Evolutionary conservation across 2,888 invertebrate species (phyloP).

Genomic region (Philaethria dido): DNA sequence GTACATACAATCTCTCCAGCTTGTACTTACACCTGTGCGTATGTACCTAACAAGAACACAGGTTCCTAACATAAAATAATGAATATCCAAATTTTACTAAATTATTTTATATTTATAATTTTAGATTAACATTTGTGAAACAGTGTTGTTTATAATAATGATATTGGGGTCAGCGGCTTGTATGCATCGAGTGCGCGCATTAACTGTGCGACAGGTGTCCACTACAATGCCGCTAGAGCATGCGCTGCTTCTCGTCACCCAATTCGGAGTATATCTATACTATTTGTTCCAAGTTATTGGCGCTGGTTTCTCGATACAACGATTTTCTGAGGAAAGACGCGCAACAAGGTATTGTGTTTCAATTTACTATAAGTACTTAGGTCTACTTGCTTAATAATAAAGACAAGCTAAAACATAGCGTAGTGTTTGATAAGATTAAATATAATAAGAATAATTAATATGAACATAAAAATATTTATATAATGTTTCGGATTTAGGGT

Average conservation of each 20-base stretch:
- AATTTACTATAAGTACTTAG: neutral
- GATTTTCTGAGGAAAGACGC: constrained; percentile 64
- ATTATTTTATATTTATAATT: constrained; percentile 46
- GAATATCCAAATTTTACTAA: too few relatives aligned
- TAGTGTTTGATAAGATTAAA: neutral
- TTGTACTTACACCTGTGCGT: too few relatives aligned
- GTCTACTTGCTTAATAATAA: too few relatives aligned
- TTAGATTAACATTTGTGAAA: constrained; percentile 84
- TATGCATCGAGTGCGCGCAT: constrained; percentile 69
- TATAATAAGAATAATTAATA: neutral
- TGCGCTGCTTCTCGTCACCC: constrained; percentile 89
- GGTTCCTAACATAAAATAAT: too few relatives aligned
- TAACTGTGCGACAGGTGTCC: constrained; percentile 65
- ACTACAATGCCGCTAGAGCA: constrained; percentile 85
- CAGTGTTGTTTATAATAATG: constrained; percentile 73
- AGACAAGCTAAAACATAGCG: too few relatives aligned
- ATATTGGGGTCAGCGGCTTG: constrained; percentile 71
- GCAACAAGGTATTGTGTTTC: constrained; percentile 63
- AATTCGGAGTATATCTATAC: constrained; percentile 91
- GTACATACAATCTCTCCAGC: too few relatives aligned
- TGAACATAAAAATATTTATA: neutral
- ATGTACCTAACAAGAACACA: too few relatives aligned
- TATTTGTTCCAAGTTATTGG: constrained; percentile 91
- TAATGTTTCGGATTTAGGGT: neutral
- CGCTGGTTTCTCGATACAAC: constrained; percentile 83